Evolutionary conservation across 1,140 invertebrate genomes (phyloP).

Genomic region (Scaptodrosophila lebanonensis): DNA sequence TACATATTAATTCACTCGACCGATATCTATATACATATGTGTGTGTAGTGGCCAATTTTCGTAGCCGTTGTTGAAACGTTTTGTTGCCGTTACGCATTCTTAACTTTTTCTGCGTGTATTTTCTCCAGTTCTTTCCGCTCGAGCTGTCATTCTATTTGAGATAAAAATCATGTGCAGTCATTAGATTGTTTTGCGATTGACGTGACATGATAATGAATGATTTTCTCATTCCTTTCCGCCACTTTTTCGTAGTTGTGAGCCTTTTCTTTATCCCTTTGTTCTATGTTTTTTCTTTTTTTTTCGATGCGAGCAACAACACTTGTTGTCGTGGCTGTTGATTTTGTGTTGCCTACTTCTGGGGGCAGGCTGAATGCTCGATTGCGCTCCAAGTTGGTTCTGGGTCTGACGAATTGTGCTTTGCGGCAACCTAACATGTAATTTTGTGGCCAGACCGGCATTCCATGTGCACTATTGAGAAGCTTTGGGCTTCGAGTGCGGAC

Average conservation of each 20-base stretch:
- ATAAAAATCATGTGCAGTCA: constrained; percentile 76
- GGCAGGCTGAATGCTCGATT: constrained; percentile 16
- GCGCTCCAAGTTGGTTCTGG: constrained; percentile 8
- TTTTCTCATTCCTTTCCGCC: constrained; percentile 25
- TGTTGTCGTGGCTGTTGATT: constrained; percentile 4
- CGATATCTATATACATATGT: constrained; percentile 3
- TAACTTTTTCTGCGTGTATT: constrained; percentile 13
- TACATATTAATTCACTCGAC: constrained; percentile 1
- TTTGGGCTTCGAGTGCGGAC: too few species aligned
- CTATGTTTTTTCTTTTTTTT: constrained; percentile 21
- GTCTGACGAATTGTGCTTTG: neutral
- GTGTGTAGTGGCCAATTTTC: neutral
- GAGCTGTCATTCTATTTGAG: constrained; percentile 53
- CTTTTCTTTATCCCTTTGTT: constrained; percentile 14
- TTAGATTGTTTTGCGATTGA: constrained; percentile 76
- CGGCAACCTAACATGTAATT: constrained; percentile 45
- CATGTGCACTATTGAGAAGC: too few species aligned
- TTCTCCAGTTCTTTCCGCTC: constrained; percentile 6
- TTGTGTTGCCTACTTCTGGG: constrained; percentile 39
- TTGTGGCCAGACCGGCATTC: constrained; percentile 1
- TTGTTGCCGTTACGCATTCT: constrained; percentile 8
- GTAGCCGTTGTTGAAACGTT: neutral
- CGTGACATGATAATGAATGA: constrained; percentile 76
- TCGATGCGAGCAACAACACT: neutral
- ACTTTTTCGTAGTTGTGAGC: neutral